These are phyloP conservation scores for Patella pellucida DNA, from an alignment of 2,888 invertebrate species.

Conservation along the genomic window DNA sequence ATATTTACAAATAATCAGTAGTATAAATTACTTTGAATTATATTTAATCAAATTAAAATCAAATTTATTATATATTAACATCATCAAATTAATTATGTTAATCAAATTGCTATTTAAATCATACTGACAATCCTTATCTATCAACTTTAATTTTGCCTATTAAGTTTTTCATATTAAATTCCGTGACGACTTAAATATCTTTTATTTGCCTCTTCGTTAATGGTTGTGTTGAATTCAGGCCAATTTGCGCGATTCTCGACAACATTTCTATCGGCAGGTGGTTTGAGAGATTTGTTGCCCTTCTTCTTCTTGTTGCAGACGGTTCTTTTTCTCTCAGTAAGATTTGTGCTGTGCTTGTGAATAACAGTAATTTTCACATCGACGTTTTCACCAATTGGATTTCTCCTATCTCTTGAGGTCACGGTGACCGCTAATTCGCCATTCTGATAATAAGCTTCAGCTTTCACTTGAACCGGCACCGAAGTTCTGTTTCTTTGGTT, in stretches of 20 bases:
- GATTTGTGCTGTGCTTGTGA: not conserved
- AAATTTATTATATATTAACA: no score
- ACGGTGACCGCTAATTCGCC: not conserved
- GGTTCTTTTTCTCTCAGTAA: not conserved
- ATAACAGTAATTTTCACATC: not conserved
- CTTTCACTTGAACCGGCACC: not conserved
- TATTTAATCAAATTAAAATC: no score
- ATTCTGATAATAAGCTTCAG: slow-evolving; percentile 2
- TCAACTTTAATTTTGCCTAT: no score
- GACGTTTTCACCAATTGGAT: not conserved
- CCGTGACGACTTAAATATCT: not conserved
- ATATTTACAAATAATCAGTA: no score
- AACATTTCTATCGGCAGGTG: not conserved
- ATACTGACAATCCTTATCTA: no score
- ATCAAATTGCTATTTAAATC: no score
- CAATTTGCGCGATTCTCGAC: slow-evolving; percentile 5
- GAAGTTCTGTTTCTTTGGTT: no score
- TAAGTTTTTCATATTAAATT: not conserved
- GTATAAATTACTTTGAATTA: no score
- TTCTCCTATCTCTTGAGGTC: not conserved
- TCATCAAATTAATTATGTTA: no score
- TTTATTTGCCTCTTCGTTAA: not conserved
- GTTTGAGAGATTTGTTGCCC: not conserved
- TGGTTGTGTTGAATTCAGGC: not conserved
- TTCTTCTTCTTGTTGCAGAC: not conserved